A percentile compares a stretch with the other conserved stretches of the same genome.
Conservation (phyloP, 35 echinoderm and acorn worm genomes). For the Heliocidaris tuberculata region DNA sequence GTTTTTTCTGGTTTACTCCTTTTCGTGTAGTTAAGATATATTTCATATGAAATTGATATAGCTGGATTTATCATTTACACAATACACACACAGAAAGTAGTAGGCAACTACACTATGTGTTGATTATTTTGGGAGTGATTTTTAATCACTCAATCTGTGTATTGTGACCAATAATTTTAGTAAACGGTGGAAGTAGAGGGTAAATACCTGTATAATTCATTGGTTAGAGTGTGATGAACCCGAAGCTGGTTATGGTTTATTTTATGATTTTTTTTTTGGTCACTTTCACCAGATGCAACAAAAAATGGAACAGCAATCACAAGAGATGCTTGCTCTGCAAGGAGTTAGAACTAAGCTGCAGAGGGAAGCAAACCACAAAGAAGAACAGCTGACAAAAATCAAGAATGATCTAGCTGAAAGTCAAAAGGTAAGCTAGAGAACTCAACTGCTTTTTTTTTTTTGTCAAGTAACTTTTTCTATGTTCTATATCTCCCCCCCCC, state of each 20-base stretch:
- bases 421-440: slow-evolving; percentile 1
- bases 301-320: not conserved
- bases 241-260: not conserved
- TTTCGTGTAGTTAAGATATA: too few relatives aligned
- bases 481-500: too few relatives aligned
- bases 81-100: not conserved
- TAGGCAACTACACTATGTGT: too few relatives aligned
- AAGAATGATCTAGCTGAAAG: slow-evolving; percentile 20
- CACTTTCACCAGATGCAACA: not conserved
- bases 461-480: too few relatives aligned
- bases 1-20: too few relatives aligned
- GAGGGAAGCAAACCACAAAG: slow-evolving; percentile 36
- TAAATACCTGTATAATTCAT: not conserved
- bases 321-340: not conserved
- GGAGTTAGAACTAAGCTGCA: not conserved
- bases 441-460: too few relatives aligned
- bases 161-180: not conserved
- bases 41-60: too few relatives aligned
- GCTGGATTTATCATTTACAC: not conserved
- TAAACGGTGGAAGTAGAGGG: not conserved
- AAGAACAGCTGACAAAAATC: slow-evolving; percentile 3
- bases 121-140: too few relatives aligned
- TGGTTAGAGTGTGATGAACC: not conserved
- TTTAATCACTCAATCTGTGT: too few relatives aligned
- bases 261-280: not conserved